Evolutionary conservation across 2,888 invertebrate genomes (phyloP), one percentile per base, ranked within the genome.

Genomic region (Dromius quadrimaculatus): DNA sequence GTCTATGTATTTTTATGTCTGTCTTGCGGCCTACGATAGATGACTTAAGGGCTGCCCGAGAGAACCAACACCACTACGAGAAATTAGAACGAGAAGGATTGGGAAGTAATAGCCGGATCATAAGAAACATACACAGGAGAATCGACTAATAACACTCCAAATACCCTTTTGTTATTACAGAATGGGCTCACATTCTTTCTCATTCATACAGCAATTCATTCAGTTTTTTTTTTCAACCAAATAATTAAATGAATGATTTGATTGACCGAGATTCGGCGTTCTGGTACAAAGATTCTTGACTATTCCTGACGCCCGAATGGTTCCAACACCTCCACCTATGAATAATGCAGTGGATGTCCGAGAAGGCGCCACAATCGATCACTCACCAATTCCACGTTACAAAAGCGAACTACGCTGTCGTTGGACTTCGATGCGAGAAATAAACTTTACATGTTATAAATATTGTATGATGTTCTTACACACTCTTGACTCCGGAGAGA

Each of bases 391-490:
- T 79, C 76, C 76, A 19, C 45, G 43, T 32, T 59, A 54, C 57
- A 54, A 47, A 45, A 38, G 43, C 57, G 68, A 17, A 38, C 57
- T 32, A 11, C 45, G 41, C 59, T 19, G 61, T 41, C 15, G 13
- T 34, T 15, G 17, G 32, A 28, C 28, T 20, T 75, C 72, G 72
- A 75, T 72, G 23, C 74, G 76, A 77, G 76, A 76, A 79, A 77
- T 76, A 77, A 74, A 77, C 78, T 79, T 79, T 79, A 77, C 79
- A 79, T 80, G 78, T 78, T 78, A 79, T 80, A 77, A 75, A 76
- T 75, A 76, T 75, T 74, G 72, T 75, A 75, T 72, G 66, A 64
- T 69, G 65, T 72, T 73, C 71, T 71, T 71, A 47, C 70, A 73
- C 71, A n/a, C n/a, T n/a, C n/a, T n/a, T n/a, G n/a, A n/a, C n/a